These are phyloP conservation scores for Pollenia griseotomentosa DNA, from an alignment of 2,888 invertebrate genomes.

Conservation along the genomic window DNA sequence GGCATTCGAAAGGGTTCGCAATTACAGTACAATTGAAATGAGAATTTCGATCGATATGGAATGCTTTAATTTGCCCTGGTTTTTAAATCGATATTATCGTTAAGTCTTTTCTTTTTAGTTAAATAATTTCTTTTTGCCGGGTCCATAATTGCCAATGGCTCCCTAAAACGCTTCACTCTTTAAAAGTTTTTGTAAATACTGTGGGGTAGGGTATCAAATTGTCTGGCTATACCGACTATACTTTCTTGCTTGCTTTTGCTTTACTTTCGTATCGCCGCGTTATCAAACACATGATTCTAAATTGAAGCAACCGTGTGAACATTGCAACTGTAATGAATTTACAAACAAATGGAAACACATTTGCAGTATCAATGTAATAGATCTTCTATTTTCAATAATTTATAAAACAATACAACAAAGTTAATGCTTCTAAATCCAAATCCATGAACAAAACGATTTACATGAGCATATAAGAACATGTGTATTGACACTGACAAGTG, in stretches of 20 bases:
- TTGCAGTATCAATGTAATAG: neutral
- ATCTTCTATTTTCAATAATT: slow-evolving; percentile 34
- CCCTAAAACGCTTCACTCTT: no score
- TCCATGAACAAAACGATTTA: slow-evolving; percentile 24
- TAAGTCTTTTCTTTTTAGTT: no score
- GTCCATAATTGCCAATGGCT: no score
- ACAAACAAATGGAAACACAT: slow-evolving; percentile 29
- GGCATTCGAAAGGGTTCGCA: no score
- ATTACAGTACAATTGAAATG: no score
- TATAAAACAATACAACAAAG: slow-evolving; percentile 59
- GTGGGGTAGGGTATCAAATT: no score
- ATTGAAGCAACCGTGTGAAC: slow-evolving; percentile 45
- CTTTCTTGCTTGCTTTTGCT: no score
- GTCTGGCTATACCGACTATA: no score
- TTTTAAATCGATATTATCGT: no score
- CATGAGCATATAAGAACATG: slow-evolving; percentile 2
- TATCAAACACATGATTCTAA: slow-evolving; percentile 27
- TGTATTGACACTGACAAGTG: slow-evolving; percentile 78
- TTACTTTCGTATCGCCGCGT: neutral
- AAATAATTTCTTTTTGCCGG: slow-evolving; percentile 24
- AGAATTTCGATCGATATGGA: no score
- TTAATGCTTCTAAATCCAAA: slow-evolving; percentile 72
- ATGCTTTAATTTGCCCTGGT: no score
- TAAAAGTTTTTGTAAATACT: no score
- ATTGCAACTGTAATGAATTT: slow-evolving; percentile 54